A percentile compares a stretch with the other conserved stretches of the same genome.
Evolutionary conservation across 2,888 invertebrate species (phyloP).

Genomic region (Caenorhabditis auriculariae): DNA sequence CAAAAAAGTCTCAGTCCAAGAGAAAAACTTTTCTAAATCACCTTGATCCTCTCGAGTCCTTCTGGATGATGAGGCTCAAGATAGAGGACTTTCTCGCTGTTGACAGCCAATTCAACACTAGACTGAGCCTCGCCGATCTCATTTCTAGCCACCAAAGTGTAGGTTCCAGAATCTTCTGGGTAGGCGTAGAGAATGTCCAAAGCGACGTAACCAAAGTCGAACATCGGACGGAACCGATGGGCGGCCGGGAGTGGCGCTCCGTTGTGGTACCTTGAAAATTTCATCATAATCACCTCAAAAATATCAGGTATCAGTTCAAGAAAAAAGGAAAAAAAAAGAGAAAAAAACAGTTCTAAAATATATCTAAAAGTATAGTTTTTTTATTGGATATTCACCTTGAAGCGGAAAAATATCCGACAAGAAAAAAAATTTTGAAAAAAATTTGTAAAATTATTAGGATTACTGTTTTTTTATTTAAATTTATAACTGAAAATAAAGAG

Average conservation of each 20-base stretch:
- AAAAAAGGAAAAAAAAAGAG: no score
- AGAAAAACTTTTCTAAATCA: background rate
- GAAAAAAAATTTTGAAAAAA: no score
- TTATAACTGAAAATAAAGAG: no score
- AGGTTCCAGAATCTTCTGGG: slow-evolving; percentile 90
- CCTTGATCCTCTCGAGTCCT: slow-evolving; percentile 43
- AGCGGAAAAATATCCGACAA: no score
- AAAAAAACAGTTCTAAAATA: no score
- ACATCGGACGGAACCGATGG: slow-evolving; percentile 71
- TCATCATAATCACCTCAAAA: no score
- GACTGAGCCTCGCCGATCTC: slow-evolving; percentile 74
- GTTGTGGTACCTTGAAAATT: slow-evolving; percentile 77
- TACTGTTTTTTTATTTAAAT: no score
- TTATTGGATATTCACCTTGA: no score
- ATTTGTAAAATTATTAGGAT: no score
- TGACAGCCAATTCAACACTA: slow-evolving; percentile 48
- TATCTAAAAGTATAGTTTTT: no score
- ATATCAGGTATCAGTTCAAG: no score
- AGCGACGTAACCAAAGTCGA: slow-evolving; percentile 97
- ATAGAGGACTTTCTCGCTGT: slow-evolving; percentile 68
- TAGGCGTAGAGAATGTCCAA: slow-evolving; percentile 92
- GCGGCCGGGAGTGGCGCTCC: slow-evolving; percentile 85
- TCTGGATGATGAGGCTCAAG: slow-evolving; percentile 79
- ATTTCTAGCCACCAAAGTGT: slow-evolving; percentile 78
- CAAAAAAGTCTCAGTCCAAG: no score